Conservation (phyloP, 2,888 invertebrate genomes). For the Drosophila tanythrix region DNA sequence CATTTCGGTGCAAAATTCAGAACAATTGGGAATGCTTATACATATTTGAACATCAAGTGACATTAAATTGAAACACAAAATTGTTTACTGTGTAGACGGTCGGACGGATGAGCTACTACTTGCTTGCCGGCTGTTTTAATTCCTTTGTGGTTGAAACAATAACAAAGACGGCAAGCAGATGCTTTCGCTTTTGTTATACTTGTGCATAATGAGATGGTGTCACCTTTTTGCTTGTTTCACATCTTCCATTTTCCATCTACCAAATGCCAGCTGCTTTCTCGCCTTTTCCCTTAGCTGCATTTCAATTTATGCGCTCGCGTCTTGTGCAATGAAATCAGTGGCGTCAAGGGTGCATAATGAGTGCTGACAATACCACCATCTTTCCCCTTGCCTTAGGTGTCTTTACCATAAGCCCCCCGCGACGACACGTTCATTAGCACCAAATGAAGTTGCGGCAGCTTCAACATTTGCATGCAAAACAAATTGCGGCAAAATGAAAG, state of each 20-base stretch:
- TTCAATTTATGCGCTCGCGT: conserved; percentile 72
- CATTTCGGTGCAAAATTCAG: background rate
- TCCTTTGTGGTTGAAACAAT: conserved; percentile 74
- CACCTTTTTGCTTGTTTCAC: conserved; percentile 22
- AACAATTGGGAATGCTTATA: background rate
- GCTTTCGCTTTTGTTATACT: conserved; percentile 63
- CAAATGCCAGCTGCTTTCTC: conserved; percentile 5
- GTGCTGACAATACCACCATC: conserved; percentile 30
- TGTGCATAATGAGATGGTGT: conserved; percentile 68
- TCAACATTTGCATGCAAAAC: conserved; percentile 70
- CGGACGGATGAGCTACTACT: conserved; percentile 51
- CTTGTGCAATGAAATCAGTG: conserved; percentile 69
- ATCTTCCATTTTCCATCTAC: conserved; percentile 16
- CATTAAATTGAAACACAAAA: background rate
- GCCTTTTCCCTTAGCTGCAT: conserved; percentile 30
- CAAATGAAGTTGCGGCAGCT: conserved; percentile 72
- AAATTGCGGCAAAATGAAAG: conserved; percentile 46
- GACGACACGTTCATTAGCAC: conserved; percentile 67
- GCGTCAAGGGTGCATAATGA: conserved; percentile 76
- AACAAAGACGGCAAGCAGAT: conserved; percentile 51
- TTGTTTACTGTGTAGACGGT: background rate
- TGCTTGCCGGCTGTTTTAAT: conserved; percentile 72
- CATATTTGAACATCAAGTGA: background rate
- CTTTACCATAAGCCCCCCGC: conserved; percentile 3
- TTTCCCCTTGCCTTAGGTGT: background rate